Percentiles rank a stretch among this genome's conserved stretches.
phyloP scores from a whole-genome alignment of 2,888 invertebrate genomes.

The Ceriagrion tenellum region DNA sequence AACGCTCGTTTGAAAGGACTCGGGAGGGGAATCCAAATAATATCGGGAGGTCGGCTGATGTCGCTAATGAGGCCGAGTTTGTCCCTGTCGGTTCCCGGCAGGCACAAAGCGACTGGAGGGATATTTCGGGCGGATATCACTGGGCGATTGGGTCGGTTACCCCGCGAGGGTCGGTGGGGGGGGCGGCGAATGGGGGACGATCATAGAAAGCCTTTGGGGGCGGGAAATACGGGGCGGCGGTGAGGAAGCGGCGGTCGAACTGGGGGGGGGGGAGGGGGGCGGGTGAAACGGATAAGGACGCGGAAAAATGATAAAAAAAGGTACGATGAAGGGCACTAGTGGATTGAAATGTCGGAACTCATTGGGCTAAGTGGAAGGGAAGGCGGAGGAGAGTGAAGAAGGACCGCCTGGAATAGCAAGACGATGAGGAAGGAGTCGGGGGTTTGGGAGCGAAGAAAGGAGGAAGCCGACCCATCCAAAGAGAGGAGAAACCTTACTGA shows the following conservation, averaged over 20 bases:
- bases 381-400: neutral
- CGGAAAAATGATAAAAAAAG: neutral
- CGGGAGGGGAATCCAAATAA: neutral
- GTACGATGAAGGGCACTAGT: neutral
- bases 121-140: neutral
- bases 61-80: neutral
- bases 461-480: neutral
- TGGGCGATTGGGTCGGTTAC: neutral
- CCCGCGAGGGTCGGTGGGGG: neutral
- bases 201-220: neutral
- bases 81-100: neutral
- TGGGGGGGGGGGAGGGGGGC: neutral
- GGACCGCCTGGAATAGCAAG: neutral
- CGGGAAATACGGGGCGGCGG: neutral
- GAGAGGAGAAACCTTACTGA: neutral
- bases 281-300: neutral
- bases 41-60: neutral
- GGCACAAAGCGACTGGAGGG: neutral
- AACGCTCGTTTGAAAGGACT: neutral
- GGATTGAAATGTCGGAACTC: slow-evolving; percentile 67
- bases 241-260: neutral
- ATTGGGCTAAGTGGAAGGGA: slow-evolving; percentile 58
- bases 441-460: neutral
- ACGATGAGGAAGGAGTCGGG: too few relatives aligned
- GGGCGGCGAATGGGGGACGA: neutral